Conservation (phyloP, 35 echinoderm and acorn worm species). For the Apostichopus californicus region DNA sequence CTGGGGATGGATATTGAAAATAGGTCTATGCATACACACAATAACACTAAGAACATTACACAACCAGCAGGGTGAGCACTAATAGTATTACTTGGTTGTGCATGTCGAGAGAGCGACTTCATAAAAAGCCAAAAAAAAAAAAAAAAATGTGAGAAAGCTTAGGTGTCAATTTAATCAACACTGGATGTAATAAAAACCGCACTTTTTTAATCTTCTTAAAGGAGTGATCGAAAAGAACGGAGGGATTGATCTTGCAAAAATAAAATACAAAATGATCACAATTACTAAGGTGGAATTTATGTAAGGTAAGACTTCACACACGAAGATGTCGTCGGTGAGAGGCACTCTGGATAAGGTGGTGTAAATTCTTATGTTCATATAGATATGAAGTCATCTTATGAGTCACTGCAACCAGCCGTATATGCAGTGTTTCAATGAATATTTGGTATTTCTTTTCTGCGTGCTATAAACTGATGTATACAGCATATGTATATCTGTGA, state of each 20-base stretch:
- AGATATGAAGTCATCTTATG: too few relatives aligned
- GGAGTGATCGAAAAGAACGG: neutral
- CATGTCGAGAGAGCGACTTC: neutral
- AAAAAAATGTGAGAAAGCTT: neutral
- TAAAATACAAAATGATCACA: constrained; percentile 12
- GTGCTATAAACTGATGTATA: too few relatives aligned
- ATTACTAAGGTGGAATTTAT: neutral
- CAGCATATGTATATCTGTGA: too few relatives aligned
- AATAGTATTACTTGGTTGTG: constrained; percentile 15
- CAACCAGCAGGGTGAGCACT: neutral
- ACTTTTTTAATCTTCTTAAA: constrained; percentile 23
- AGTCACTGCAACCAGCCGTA: too few relatives aligned
- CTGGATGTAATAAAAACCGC: constrained; percentile 29
- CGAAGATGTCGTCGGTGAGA: too few relatives aligned
- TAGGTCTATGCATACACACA: neutral
- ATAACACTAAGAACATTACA: constrained; percentile 1
- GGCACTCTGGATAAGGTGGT: too few relatives aligned
- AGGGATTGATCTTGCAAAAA: neutral
- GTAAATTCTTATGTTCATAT: too few relatives aligned
- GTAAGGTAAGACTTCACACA: neutral
- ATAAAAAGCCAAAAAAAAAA: neutral
- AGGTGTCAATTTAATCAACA: constrained; percentile 43
- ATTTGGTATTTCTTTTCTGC: too few relatives aligned
- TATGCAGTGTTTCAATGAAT: too few relatives aligned
- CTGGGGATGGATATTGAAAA: neutral